Base-by-base conservation (phyloP, 1,140 invertebrate genomes). In the Cataglyphis hispanica region DNA sequence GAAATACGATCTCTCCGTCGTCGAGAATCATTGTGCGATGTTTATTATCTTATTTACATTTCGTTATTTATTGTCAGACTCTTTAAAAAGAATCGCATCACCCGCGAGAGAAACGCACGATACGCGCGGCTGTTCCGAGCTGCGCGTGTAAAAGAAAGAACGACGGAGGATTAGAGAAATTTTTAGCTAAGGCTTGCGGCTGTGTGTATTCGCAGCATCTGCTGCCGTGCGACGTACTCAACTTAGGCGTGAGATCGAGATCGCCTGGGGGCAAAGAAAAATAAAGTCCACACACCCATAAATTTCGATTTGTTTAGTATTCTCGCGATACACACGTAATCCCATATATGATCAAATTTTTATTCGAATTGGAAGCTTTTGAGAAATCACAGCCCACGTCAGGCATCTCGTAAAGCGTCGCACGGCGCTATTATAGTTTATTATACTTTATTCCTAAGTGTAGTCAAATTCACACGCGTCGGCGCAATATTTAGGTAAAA, bases 61-160 rank as follows among this genome's bases (percentile, higher is more conserved):
- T 88, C 46, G 19, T n/a, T 89, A 86, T 89, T 88, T 88, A 88
- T 89, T 86, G 37, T 86, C 60, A 50, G 84, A 83, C 5, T 31
- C 16, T 58, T 34, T 37, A 72, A 63, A 83, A 34, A 78, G 31
- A 66, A 46, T 75, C 87, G 87, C 70, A 64, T 87, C 50, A 56
- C 67, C 37, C 40, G 43, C 63, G 75, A 34, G 58, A 78, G 31
- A 76, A 60, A 0, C 70, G 69, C 58, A 63, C 61, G 37, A 31
- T 2, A 22, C 34, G 31, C 22, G 46, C 46, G 50, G 46, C 46
- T 4, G 16, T 50, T 50, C 16, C 4, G 1, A 50, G 16, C 46
- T 25, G 25, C 11, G 43, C 25, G 69, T n/a, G 69, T 11, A 16
- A n/a, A 58, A 40, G 10, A 34, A 13, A 27, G 19, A 27, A 22